phyloP scores from a whole-genome alignment of 2,113 vertebrate genomes.

The Sphyrna mokarran region DNA sequence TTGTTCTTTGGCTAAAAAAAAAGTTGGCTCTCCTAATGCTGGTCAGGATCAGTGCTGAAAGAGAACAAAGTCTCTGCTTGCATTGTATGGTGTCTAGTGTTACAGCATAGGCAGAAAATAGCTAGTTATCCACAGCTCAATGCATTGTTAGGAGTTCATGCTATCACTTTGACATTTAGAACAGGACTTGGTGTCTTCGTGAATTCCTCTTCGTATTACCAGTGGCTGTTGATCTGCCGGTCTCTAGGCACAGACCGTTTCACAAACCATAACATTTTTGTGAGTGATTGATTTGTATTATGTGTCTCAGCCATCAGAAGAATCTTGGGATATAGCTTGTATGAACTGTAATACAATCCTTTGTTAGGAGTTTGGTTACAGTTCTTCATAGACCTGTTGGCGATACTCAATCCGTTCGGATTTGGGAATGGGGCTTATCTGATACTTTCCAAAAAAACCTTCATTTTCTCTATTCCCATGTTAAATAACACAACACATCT shows the following conservation, averaged over 20 bases:
- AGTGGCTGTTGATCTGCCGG: conserved; percentile 43
- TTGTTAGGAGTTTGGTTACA: conserved; percentile 73
- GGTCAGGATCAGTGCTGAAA: conserved; percentile 23
- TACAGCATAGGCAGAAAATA: conserved; percentile 55
- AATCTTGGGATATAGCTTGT: conserved; percentile 88
- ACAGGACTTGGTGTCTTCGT: conserved; percentile 62
- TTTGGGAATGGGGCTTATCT: conserved; percentile 92
- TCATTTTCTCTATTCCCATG: conserved; percentile 67
- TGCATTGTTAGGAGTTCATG: conserved; percentile 63
- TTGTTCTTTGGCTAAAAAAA: conserved; percentile 18
- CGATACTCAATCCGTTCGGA: conserved; percentile 85
- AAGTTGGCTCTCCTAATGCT: neutral
- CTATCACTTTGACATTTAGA: conserved; percentile 66
- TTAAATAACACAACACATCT: conserved; percentile 95
- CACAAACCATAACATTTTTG: conserved; percentile 74
- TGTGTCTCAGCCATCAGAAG: conserved; percentile 82
- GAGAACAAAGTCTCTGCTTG: conserved; percentile 39
- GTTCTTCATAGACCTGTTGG: conserved; percentile 86
- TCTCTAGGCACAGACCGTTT: conserved; percentile 63
- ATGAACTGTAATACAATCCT: conserved; percentile 91
- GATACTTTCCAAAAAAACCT: conserved; percentile 78
- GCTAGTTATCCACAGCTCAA: conserved; percentile 56
- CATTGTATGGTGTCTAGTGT: conserved; percentile 50
- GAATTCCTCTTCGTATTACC: conserved; percentile 66
- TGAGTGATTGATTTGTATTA: conserved; percentile 81